Evolutionary conservation across 2,113 vertebrate species (phyloP).

Genomic region (Drymodes brunneopygia): DNA sequence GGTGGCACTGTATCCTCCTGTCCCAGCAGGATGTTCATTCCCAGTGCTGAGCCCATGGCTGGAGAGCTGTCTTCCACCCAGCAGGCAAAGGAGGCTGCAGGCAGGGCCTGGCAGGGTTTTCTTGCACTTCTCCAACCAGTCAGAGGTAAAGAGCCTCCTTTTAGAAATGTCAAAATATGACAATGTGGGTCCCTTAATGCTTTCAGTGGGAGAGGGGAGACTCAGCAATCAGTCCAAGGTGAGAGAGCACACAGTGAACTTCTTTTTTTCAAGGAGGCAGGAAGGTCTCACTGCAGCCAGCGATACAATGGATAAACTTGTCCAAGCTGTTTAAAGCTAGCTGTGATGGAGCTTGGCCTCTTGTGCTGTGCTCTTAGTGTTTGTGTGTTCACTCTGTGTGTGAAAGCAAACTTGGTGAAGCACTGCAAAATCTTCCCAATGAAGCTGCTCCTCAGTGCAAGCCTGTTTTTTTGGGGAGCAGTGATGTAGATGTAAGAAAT

Average conservation of each 20-base stretch:
- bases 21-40: neutral
- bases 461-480: neutral
- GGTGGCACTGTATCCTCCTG: neutral
- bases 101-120: neutral
- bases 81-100: neutral
- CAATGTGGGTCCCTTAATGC: neutral
- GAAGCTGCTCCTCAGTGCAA: neutral
- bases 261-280: neutral
- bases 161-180: neutral
- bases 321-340: neutral
- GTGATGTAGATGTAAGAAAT: neutral
- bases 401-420: neutral
- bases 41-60: neutral
- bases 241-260: neutral
- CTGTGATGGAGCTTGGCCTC: neutral
- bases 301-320: rapidly evolving
- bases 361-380: neutral
- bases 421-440: neutral
- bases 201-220: neutral
- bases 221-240: neutral
- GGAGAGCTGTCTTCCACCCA: neutral
- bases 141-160: neutral
- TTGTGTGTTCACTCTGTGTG: neutral
- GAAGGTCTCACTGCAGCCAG: neutral
- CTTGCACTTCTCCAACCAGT: neutral